Percentiles rank a stretch among this genome's conserved stretches.
Evolutionary conservation across 2,797 vertebrate species (phyloP).

Genomic region (Gephyroberyx darwinii): DNA sequence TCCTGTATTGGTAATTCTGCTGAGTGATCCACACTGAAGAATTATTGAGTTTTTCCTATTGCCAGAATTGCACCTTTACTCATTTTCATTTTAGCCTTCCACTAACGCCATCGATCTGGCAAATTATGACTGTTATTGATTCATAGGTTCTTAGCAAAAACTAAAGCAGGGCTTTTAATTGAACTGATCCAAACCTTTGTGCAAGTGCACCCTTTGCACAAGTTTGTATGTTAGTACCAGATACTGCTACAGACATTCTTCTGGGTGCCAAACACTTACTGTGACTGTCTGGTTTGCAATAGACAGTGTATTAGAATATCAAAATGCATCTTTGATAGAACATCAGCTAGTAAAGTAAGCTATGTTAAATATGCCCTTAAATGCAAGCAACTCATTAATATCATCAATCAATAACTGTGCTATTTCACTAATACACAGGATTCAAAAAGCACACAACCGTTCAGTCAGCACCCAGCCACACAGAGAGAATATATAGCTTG

Average conservation of each 20-base stretch:
- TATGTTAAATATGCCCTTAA: constrained; percentile 52
- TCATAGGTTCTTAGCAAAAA: constrained; percentile 15
- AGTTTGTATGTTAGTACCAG: constrained; percentile 65
- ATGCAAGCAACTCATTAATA: constrained; percentile 33
- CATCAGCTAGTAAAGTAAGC: constrained; percentile 43
- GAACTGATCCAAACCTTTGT: constrained; percentile 6
- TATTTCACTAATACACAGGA: constrained; percentile 52
- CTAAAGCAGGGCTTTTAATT: constrained; percentile 1
- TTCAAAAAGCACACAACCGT: constrained; percentile 58
- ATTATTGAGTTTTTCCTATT: not conserved
- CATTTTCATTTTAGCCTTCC: not conserved
- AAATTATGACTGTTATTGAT: not conserved
- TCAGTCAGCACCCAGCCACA: constrained; percentile 57
- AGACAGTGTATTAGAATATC: constrained; percentile 49
- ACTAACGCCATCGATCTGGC: not conserved
- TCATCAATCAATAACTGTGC: constrained; percentile 66
- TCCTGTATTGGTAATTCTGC: constrained; percentile 18
- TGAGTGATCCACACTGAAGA: constrained; percentile 1
- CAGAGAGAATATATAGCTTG: constrained; percentile 50
- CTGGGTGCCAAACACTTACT: constrained; percentile 43
- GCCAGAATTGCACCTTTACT: constrained; percentile 6
- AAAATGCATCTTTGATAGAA: constrained; percentile 46
- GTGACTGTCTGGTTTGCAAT: constrained; percentile 44
- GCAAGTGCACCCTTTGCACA: constrained; percentile 41
- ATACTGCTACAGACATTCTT: constrained; percentile 47